Base-by-base conservation (phyloP, 2,888 invertebrate species). In the Brenthis daphne region DNA sequence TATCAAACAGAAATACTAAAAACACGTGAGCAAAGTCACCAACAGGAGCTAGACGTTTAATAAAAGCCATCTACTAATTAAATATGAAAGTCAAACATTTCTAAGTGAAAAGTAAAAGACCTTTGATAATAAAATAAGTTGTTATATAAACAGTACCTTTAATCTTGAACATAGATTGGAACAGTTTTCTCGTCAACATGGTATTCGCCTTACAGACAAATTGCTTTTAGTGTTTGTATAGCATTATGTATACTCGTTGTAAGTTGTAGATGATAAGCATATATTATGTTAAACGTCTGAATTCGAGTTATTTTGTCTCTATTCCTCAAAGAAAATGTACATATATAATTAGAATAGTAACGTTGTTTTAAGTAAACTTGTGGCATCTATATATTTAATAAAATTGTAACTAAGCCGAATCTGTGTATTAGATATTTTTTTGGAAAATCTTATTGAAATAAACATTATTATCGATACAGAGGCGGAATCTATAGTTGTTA, bases 141-240 rank as follows among this genome's bases (percentile, higher is more conserved):
- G 57, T 54, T n/a, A 29, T 55, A 55, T 48, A 43, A 60, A 70
- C 57, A 56, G 54, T 37, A 57, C 61, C 57, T 65, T 48, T 65
- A 60, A 70, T 67, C 68, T 70, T 69, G 67, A 81, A 83, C 82
- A 80, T 79, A 82, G 79, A 84, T 83, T 81, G 77, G 75, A 79
- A 80, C 77, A 77, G 77, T 78, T 77, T 73, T 64, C 68, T 74
- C 80, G 85, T 82, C 82, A 83, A 82, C 82, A 79, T 65, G 72
- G 77, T 77, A 83, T 80, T 79, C 75, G 75, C 79, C 79, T 80
- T 77, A 78, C 79, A 78, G 78, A 80, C 81, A 83, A 83, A 85
- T 85, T 85, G 82, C 81, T 82, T 80, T 77, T 76, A 74, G 68
- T 75, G 77, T 79, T 80, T 77, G 76, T 75, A 75, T 70, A 73